Percentiles rank a stretch among this genome's conserved stretches.
phyloP scores from a whole-genome alignment of 2,113 vertebrate genomes.

The Mirounga angustirostris region DNA sequence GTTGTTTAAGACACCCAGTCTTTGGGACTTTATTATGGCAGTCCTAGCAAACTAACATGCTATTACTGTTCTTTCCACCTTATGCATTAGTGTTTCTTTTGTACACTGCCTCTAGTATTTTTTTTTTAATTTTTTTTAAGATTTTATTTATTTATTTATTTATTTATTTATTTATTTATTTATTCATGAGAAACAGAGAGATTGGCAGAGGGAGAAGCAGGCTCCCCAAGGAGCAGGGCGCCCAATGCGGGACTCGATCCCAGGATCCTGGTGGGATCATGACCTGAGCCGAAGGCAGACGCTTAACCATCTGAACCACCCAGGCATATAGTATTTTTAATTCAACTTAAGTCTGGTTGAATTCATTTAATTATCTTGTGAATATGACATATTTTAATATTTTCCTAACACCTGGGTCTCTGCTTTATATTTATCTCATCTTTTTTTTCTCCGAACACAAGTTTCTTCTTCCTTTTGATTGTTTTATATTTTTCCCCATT shows the following conservation, averaged over 20 bases:
- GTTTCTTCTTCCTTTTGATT: not conserved
- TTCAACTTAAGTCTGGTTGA: not conserved
- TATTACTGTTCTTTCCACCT: not conserved
- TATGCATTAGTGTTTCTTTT: not conserved
- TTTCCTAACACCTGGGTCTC: not conserved
- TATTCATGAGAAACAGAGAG: too few relatives aligned
- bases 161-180: too few relatives aligned
- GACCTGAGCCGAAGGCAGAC: too few relatives aligned
- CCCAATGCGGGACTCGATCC: too few relatives aligned
- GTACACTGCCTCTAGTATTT: not conserved
- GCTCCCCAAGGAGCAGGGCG: too few relatives aligned
- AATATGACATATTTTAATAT: not conserved
- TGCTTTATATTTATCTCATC: not conserved
- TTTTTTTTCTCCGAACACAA: not conserved
- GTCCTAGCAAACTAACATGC: not conserved
- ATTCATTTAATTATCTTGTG: not conserved
- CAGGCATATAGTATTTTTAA: not conserved
- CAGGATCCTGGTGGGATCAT: too few relatives aligned
- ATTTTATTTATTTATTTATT: too few relatives aligned
- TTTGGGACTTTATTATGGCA: not conserved
- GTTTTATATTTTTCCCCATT: not conserved
- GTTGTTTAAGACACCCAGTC: not conserved
- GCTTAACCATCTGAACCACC: too few relatives aligned
- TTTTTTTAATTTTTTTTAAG: not conserved
- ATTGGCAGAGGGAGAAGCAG: too few relatives aligned